A percentile compares a stretch with the other conserved stretches of the same genome.
Conservation (phyloP, 2,888 invertebrate species). For the Crematogaster levior region DNA sequence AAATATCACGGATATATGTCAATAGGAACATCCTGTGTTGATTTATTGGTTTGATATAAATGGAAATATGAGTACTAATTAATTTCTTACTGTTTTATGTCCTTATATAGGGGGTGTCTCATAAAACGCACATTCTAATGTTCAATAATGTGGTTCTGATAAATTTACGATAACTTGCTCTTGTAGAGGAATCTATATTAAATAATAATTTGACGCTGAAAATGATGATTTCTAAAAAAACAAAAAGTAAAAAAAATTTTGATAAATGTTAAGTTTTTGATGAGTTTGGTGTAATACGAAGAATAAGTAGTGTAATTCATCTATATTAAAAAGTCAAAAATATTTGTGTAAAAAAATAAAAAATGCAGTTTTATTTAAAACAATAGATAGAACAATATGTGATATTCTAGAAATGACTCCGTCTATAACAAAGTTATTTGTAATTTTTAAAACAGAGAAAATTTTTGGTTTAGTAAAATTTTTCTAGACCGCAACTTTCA, state of each 20-base stretch:
- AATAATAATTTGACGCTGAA: constrained; percentile 7
- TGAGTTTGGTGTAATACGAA: no score
- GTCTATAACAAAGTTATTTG: no score
- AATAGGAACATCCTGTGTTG: constrained; percentile 16
- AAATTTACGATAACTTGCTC: neutral
- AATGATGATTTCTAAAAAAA: neutral
- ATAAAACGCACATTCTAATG: no score
- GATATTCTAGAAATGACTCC: no score
- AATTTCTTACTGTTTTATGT: constrained; percentile 18
- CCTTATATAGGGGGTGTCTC: neutral
- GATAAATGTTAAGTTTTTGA: neutral
- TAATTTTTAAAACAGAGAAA: no score
- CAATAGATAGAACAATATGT: no score
- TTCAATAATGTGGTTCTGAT: neutral
- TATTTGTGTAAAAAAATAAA: no score
- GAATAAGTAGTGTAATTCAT: no score
- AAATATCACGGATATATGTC: constrained; percentile 43
- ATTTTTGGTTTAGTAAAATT: no score
- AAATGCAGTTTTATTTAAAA: no score
- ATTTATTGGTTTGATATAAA: constrained; percentile 22
- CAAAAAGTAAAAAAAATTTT: neutral
- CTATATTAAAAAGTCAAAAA: no score
- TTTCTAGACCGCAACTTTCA: no score
- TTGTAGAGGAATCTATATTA: neutral
- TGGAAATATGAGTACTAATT: constrained; percentile 18